Base-by-base conservation (phyloP, 2,888 invertebrate genomes). In the Protophormia terraenovae region DNA sequence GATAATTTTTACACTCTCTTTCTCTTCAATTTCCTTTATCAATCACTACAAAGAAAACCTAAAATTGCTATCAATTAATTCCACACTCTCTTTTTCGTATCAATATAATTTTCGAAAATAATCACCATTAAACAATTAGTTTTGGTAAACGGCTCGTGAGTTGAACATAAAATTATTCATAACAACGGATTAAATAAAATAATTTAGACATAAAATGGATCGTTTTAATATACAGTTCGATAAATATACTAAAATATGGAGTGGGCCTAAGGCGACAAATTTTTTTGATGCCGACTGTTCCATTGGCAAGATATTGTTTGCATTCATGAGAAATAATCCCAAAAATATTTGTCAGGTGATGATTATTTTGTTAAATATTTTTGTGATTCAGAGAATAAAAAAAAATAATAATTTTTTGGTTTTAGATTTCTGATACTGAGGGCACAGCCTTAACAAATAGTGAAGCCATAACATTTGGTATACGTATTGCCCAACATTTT, bases 211-310 rank as follows among this genome's bases (percentile, higher is more conserved):
- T 22, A 29, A 77, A 83, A 91, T 91, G 90, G 89, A 90, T 75
- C 86, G 86, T 83, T 85, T 87, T 53, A 87, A 85, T 83, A 90
- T 89, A 71, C 89, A 89, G 78, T 91, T 90, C 86, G 91, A 91
- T 88, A 91, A 90, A 87, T 91, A 91, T 72, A 91, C 89, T 35
- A 91, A 91, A 89, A 86, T 90, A 78, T 91, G 91, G 91, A 91
- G 89, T 86, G 91, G 91, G 64, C 90, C 91, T 82, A 90, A 89
- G 86, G 89, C 90, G 81, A 87, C 88, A 60, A 88, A 88, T 69
- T 91, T 91, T 79, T 91, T 91, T 81, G 90, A 91, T 87, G 87
- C 84, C 35, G 91, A 91, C 35, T 91, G 91, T 80, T 91, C 91
- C 24, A 91, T 91, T 84, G 91, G 91, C 66, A 91, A 90, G 87